Base-by-base conservation (phyloP, 2,797 vertebrate genomes). In the Eupleurogrammus muticus region DNA sequence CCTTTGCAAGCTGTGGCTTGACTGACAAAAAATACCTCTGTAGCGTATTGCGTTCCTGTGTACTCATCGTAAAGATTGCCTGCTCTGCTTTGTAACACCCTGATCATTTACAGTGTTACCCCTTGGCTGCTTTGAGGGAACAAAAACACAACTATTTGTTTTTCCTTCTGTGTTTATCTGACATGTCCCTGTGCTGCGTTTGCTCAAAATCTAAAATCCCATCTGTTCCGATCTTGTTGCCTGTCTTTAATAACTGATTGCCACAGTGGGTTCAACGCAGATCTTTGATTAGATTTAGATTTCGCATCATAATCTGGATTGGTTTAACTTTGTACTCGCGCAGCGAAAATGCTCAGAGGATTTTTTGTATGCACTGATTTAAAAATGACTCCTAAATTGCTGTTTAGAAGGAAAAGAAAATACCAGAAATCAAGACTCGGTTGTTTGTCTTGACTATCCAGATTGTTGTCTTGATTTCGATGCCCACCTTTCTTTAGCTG, bases 1-100 rank as follows among this genome's bases (percentile, higher is more conserved):
- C 88, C 79, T 78, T n/a, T 79, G 80, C 88, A 83, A 89, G 86
- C 82, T 65, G 59, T 62, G 75, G 57, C 87, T 73, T 16, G 88
- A 90, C 70, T 32, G 52, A 28, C 42, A 46, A 67, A 66, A n/a
- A 20, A 64, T 3, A 2, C 28, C 50, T 46, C 24, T 72, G 70
- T 16, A 17, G 19, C 20, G 14, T 71, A 38, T 77, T 70, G 73
- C 35, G 1, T 58, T 79, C 16, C 34, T 38, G 17, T 60, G 16
- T 12, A 40, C 14, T 52, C 44, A 9, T 62, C 21, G 23, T 53
- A 51, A 70, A 63, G 13, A 23, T 28, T 46, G 34, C n/a, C 34
- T 59, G 54, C 11, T 65, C n/a, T 40, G 23, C 48, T 57, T 54
- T 70, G 38, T 55, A 20, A 35, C 23, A 1, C 0, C 1, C 20